Evolutionary conservation across 2,797 vertebrate genomes (phyloP).

Genomic region (Hemitrygon akajei): DNA sequence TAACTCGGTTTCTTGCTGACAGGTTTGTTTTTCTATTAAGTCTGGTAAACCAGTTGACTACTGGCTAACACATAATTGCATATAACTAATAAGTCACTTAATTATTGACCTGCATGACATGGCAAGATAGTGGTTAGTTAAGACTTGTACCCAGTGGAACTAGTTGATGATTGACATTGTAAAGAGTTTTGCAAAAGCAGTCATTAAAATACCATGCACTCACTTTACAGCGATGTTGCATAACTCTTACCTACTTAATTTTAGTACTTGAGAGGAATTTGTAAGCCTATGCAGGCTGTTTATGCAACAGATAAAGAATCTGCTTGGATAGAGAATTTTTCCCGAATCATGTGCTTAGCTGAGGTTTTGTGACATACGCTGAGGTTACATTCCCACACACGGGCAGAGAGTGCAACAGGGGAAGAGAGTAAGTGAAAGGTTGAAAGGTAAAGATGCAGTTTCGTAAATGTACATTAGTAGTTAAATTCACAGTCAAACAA

Average conservation of each 20-base stretch:
- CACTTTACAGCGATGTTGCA: background rate
- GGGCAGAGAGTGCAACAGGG: too few species aligned
- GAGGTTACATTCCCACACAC: background rate
- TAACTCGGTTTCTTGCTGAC: constrained; percentile 14
- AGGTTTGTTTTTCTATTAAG: background rate
- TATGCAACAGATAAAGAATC: background rate
- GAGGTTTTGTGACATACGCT: background rate
- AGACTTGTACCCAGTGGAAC: background rate
- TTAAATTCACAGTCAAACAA: background rate
- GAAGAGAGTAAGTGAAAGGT: background rate
- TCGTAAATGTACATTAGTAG: background rate
- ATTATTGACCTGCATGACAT: background rate
- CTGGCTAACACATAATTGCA: constrained; percentile 13
- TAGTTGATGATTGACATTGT: constrained; percentile 10
- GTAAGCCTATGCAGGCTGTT: background rate
- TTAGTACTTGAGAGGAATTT: background rate
- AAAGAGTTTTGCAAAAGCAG: background rate
- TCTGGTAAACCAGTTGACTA: background rate
- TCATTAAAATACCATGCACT: background rate
- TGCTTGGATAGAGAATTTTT: background rate
- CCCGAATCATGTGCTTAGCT: background rate
- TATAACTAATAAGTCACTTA: background rate
- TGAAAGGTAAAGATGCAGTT: background rate
- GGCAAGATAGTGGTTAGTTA: background rate
- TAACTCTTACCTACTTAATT: background rate